Base-by-base conservation (phyloP, 2,113 vertebrate species). In the Melozone crissalis region DNA sequence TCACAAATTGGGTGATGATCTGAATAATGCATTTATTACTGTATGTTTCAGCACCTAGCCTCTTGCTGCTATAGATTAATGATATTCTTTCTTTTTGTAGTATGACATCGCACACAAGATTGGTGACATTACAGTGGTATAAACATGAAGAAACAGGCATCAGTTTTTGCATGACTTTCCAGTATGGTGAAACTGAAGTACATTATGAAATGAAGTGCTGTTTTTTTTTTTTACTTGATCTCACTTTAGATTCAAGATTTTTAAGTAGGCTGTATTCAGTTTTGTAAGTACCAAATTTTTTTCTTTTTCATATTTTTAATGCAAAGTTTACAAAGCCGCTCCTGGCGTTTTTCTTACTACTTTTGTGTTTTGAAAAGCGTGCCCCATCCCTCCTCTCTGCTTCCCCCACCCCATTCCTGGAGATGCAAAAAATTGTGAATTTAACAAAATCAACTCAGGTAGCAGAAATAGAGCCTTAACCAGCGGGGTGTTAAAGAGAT, bases 91-190 rank as follows among this genome's bases (percentile, higher is more conserved):
- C 96, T 97, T 97, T 97, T 98, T 98, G 39, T 98, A 98, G 98
- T 93, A 97, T 85, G 95, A 96, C 87, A 73, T 96, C 58, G 54
- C 93, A 97, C 95, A 96, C 93, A 81, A 97, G 97, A 96, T 92
- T 96, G 97, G 97, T 97, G 98, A 96, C 88, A 95, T 98, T 95
- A 98, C 98, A 89, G 97, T 97, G 97, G 98, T 98, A 88, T 98
- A 98, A 97, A 63, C 90, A 86, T 95, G 97, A 97, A 98, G 95
- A 93, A 96, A 80, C 94, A 75, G 94, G 79, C 93, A 87, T 54
- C 93, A 79, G 57, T 92, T 90, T 96, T 95, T 92, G 93, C 90
- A 93, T 97, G 96, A 95, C 73, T 97, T 94, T 95, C 89, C 94
- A 91, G 76, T 95, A 37, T 82, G 97, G 97, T 98, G 96, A 97